These are phyloP conservation scores for Pempheris klunzingeri DNA, from an alignment of 2,797 vertebrate species.

Conservation along the genomic window DNA sequence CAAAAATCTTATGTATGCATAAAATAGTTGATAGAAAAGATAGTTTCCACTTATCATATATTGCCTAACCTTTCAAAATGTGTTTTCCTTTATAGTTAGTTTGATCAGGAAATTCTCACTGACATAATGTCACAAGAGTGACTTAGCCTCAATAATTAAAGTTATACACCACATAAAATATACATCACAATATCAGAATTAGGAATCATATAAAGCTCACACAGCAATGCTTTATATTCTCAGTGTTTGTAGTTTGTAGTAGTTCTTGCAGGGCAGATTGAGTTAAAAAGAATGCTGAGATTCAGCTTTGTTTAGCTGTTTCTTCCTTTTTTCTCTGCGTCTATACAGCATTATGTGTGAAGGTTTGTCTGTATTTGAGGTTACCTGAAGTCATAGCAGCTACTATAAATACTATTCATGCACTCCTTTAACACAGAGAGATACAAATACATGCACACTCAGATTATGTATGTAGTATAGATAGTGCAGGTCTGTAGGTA, in stretches of 20 bases:
- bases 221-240: not conserved
- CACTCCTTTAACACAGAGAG: conserved; percentile 12
- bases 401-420: conserved; percentile 25
- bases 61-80: not conserved
- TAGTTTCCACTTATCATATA: not conserved
- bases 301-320: not conserved
- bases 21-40: not conserved
- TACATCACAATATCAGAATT: not conserved
- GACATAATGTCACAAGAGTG: not conserved
- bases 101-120: not conserved
- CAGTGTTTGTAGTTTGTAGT: not conserved
- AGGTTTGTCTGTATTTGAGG: not conserved
- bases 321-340: not conserved
- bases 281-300: not conserved
- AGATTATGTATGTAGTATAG: not conserved
- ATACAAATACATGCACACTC: not conserved
- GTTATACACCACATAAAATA: not conserved
- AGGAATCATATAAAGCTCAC: not conserved
- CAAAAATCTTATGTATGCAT: not conserved
- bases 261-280: not conserved
- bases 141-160: not conserved
- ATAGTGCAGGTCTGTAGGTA: conserved; percentile 44
- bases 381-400: conserved; percentile 20
- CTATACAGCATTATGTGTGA: not conserved
- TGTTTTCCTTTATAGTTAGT: not conserved